Percentiles rank a stretch among this genome's conserved stretches.
Evolutionary conservation across 2,797 vertebrate species (phyloP).

Genomic region (Pelodytes ibericus): DNA sequence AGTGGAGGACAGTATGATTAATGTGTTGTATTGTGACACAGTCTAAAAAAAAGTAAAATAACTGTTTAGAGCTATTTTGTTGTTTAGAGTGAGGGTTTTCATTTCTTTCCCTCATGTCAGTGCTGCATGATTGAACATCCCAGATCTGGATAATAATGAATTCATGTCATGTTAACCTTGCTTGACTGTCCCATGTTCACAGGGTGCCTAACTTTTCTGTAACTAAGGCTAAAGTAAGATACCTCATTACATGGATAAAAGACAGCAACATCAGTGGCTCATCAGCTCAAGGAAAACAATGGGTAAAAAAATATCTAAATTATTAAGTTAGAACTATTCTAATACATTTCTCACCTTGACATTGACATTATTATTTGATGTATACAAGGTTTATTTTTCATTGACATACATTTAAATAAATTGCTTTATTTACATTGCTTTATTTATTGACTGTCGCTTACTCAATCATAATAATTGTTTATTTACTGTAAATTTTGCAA

Average conservation of each 20-base stretch:
- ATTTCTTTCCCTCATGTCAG: constrained; percentile 43
- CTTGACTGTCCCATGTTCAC: constrained; percentile 39
- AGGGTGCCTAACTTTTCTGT: constrained; percentile 25
- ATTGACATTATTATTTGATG: not conserved
- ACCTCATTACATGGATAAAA: constrained; percentile 36
- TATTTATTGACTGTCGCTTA: too few species aligned
- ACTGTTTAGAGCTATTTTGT: constrained; percentile 35
- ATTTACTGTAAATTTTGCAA: not conserved
- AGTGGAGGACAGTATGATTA: constrained; percentile 41
- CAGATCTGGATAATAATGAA: constrained; percentile 51
- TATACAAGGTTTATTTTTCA: not conserved
- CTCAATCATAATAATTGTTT: not conserved
- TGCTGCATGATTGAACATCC: constrained; percentile 46
- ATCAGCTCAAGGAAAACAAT: constrained; percentile 15
- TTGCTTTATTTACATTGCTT: too few species aligned
- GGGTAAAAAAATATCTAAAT: constrained; percentile 1
- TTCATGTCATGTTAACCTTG: constrained; percentile 51
- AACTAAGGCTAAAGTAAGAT: constrained; percentile 19
- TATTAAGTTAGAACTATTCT: too few species aligned
- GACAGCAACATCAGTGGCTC: not conserved
- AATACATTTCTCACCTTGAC: not conserved
- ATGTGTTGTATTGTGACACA: constrained; percentile 46
- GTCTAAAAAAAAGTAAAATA: constrained; percentile 44
- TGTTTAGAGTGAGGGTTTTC: constrained; percentile 36
- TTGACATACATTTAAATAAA: not conserved